Percentiles rank a stretch among this genome's conserved stretches.
phyloP scores from a whole-genome alignment of 2,113 vertebrate genomes.

The Grammomys dolichurus region DNA sequence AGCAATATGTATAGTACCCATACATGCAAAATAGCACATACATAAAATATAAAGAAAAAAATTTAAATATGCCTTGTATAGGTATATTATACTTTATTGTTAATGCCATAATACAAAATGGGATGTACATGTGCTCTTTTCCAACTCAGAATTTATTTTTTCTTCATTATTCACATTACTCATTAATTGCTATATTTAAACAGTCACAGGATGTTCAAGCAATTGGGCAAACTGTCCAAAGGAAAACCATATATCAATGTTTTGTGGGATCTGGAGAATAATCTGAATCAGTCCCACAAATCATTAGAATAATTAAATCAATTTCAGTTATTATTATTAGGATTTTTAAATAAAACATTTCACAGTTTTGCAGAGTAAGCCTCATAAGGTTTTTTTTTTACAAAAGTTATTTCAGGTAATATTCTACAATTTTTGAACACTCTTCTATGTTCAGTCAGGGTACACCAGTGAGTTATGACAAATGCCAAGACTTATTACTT shows the following conservation, averaged over 20 bases:
- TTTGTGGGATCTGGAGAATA: constrained; percentile 30
- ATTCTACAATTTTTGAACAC: neutral
- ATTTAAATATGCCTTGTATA: neutral
- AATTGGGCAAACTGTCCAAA: neutral
- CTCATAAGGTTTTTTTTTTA: constrained; percentile 4
- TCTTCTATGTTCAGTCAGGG: neutral
- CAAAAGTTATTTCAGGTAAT: neutral
- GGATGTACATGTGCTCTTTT: constrained; percentile 45
- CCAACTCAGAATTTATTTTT: constrained; percentile 57
- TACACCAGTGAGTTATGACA: neutral
- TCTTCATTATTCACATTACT: constrained; percentile 69
- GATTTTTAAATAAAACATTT: constrained; percentile 57
- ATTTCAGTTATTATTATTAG: constrained; percentile 25
- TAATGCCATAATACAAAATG: neutral
- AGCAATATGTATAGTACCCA: neutral
- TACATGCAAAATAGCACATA: neutral
- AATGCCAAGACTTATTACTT: neutral
- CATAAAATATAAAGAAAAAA: neutral
- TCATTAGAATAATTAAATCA: constrained; percentile 45
- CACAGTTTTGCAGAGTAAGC: neutral
- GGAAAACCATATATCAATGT: neutral
- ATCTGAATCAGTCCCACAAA: neutral
- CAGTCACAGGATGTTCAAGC: constrained; percentile 43
- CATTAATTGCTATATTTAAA: constrained; percentile 66
- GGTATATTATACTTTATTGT: constrained; percentile 50